These are phyloP conservation scores for Xiphias gladius DNA, from an alignment of 2,113 vertebrate genomes.

Conservation along the genomic window DNA sequence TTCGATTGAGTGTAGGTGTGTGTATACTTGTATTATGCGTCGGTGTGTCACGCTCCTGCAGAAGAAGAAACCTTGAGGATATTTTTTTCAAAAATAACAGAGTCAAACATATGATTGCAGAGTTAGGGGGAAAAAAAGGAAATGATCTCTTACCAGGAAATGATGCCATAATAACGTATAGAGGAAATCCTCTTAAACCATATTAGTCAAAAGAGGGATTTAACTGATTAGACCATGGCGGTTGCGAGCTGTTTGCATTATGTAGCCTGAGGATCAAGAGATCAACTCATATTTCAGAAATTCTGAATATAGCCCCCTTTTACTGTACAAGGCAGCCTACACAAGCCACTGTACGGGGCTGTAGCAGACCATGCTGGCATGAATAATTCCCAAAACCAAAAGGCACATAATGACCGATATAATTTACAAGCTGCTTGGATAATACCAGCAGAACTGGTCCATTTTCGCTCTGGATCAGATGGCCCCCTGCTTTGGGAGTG, in stretches of 20 bases:
- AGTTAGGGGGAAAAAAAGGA: slow-evolving; percentile 3
- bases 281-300: slow-evolving; percentile 47
- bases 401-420: slow-evolving; percentile 1
- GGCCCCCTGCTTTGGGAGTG: not conserved
- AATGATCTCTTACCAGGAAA: slow-evolving; percentile 1
- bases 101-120: slow-evolving; percentile 19
- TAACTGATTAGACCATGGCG: slow-evolving; percentile 59
- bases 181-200: slow-evolving; percentile 67
- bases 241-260: slow-evolving; percentile 43
- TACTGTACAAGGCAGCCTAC: not conserved
- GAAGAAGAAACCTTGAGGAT: not conserved
- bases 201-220: slow-evolving; percentile 59
- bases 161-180: slow-evolving; percentile 42
- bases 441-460: not conserved
- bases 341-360: not conserved
- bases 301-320: not conserved
- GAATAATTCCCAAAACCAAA: slow-evolving; percentile 3
- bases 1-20: not conserved
- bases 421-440: slow-evolving; percentile 8
- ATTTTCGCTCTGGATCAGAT: not conserved
- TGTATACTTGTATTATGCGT: not conserved
- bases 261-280: slow-evolving; percentile 45
- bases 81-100: not conserved
- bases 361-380: not conserved
- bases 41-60: not conserved